Percentiles rank a stretch among this genome's conserved stretches.
Evolutionary conservation across 2,888 invertebrate species (phyloP).

Genomic region (Iphiclides podalirius): DNA sequence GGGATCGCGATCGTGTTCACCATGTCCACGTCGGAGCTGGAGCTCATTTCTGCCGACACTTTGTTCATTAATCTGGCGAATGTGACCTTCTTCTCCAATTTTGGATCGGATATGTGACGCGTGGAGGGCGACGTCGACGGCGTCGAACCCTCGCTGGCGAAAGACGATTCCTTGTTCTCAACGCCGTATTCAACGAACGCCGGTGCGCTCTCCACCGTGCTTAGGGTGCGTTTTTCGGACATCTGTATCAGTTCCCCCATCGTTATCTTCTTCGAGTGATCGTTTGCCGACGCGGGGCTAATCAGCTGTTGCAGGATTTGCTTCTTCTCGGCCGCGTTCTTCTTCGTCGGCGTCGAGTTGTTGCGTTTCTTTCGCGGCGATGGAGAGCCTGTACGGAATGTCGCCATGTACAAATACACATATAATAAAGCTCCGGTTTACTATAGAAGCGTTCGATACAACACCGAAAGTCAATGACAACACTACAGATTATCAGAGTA

Average conservation of each 20-base stretch:
- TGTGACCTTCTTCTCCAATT: conserved; percentile 88
- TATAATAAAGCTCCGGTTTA: conserved; percentile 29
- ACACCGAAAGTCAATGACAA: conserved; percentile 55
- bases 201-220: conserved; percentile 71
- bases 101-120: conserved; percentile 82
- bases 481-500: conserved; percentile 48
- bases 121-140: conserved; percentile 78
- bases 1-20: conserved; percentile 74
- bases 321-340: conserved; percentile 87
- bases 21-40: conserved; percentile 85
- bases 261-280: conserved; percentile 82
- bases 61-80: conserved; percentile 87
- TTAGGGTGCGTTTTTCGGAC: conserved; percentile 81
- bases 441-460: conserved; percentile 49
- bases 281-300: conserved; percentile 83
- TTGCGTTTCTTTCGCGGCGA: conserved; percentile 89
- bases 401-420: conserved; percentile 1
- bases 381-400: conserved; percentile 82
- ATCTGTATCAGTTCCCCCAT: conserved; percentile 87
- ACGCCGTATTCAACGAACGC: conserved; percentile 68
- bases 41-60: conserved; percentile 89
- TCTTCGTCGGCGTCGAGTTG: conserved; percentile 88
- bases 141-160: conserved; percentile 74
- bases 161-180: conserved; percentile 82
- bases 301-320: conserved; percentile 89